A percentile compares a stretch with the other conserved stretches of the same genome.
Evolutionary conservation across 2,888 invertebrate genomes (phyloP).

Genomic region (Sinotaia quadrata): DNA sequence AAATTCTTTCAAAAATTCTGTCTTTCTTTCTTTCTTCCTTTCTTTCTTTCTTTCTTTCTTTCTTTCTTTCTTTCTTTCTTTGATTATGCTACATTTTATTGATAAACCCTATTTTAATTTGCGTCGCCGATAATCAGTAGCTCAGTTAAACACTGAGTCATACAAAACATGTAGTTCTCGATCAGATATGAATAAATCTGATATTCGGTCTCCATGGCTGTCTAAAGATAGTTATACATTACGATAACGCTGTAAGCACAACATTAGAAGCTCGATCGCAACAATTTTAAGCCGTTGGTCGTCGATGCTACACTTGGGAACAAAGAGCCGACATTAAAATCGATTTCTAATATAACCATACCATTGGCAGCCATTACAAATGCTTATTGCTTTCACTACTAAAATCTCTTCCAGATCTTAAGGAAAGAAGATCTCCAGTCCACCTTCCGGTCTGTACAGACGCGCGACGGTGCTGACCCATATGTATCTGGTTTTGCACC

Average conservation of each 20-base stretch:
- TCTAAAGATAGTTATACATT: no score
- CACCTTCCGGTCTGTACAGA: conserved; percentile 36
- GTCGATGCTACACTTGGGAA: background rate
- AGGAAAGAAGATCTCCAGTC: conserved; percentile 30
- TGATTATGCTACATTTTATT: background rate
- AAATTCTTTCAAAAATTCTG: background rate
- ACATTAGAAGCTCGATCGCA: no score
- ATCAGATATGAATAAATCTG: no score
- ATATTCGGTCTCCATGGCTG: no score
- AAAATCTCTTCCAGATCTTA: background rate
- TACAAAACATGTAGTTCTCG: no score
- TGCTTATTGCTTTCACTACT: no score
- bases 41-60: background rate
- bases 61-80: background rate
- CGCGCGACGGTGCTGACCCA: conserved; percentile 24
- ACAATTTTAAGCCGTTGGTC: background rate
- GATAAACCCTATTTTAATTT: no score
- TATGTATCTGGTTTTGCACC: conserved; percentile 31
- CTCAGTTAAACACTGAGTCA: no score
- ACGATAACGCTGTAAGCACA: no score
- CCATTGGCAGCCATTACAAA: no score
- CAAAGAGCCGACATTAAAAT: background rate
- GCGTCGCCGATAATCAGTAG: no score
- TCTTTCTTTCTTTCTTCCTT: background rate
- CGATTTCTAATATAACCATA: background rate